Evolutionary conservation across 2,113 vertebrate genomes (phyloP).

Genomic region (Pheucticus melanocephalus): DNA sequence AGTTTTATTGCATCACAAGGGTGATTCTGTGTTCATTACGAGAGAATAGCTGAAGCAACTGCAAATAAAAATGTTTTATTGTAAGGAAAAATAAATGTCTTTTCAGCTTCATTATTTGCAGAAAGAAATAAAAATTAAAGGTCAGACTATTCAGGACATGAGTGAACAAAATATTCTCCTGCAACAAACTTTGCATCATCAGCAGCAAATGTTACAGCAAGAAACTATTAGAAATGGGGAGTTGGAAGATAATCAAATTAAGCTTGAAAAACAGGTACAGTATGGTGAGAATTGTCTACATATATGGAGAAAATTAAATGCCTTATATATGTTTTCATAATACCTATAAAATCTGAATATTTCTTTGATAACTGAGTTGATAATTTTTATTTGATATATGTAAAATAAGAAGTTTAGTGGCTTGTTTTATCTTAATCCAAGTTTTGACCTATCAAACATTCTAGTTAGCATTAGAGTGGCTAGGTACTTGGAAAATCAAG

Average conservation of each 20-base stretch:
- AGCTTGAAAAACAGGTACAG: conserved; percentile 85
- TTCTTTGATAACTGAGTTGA: neutral
- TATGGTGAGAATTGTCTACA: neutral
- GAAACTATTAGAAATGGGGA: conserved; percentile 83
- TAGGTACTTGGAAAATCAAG: neutral
- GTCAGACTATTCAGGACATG: conserved; percentile 75
- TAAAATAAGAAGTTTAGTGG: neutral
- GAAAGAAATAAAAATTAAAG: conserved; percentile 81
- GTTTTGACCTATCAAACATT: neutral
- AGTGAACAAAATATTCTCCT: conserved; percentile 83
- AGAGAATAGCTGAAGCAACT: neutral
- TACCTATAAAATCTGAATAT: neutral
- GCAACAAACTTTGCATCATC: conserved; percentile 85
- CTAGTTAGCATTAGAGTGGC: neutral
- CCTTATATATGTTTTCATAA: neutral
- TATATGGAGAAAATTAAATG: neutral
- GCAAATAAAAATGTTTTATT: neutral
- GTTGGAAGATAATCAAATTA: conserved; percentile 87
- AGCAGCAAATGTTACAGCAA: conserved; percentile 91
- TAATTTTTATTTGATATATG: neutral
- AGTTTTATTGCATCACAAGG: neutral
- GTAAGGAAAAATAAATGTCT: conserved; percentile 36
- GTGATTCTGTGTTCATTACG: neutral
- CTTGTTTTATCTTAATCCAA: neutral
- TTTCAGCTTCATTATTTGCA: conserved; percentile 83